A percentile compares a stretch with the other conserved stretches of the same genome.
Evolutionary conservation across 2,797 vertebrate genomes (phyloP).

Genomic region (Pampus argenteus): DNA sequence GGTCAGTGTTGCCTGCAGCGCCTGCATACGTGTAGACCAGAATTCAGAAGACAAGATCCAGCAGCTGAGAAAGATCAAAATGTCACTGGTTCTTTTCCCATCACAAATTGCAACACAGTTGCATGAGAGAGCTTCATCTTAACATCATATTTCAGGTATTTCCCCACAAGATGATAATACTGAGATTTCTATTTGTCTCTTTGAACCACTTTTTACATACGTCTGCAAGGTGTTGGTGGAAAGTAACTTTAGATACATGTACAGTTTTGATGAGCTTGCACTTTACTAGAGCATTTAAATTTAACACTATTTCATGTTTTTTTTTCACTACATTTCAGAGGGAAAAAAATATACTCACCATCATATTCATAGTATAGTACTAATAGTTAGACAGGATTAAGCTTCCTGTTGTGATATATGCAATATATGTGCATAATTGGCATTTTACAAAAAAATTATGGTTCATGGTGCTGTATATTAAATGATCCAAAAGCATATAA

Average conservation of each 20-base stretch:
- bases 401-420: not conserved
- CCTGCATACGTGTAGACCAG: not conserved
- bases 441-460: not conserved
- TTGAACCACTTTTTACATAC: not conserved
- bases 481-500: not conserved
- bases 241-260: not conserved
- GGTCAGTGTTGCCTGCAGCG: conserved; percentile 67
- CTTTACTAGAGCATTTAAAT: not conserved
- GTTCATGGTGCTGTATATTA: not conserved
- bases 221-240: conserved; percentile 4
- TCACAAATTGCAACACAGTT: conserved; percentile 36
- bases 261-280: not conserved
- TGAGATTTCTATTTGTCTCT: conserved; percentile 25
- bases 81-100: conserved; percentile 43
- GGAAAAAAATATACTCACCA: not conserved
- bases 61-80: conserved; percentile 57
- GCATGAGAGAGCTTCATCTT: conserved; percentile 27
- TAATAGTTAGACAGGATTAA: not conserved
- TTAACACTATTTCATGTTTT: not conserved
- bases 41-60: conserved; percentile 5
- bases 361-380: not conserved
- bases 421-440: not conserved
- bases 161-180: conserved; percentile 41
- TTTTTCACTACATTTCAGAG: not conserved
- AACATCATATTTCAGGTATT: conserved; percentile 53